Conservation (phyloP, 2,113 vertebrate species). For the Azemiops feae region DNA sequence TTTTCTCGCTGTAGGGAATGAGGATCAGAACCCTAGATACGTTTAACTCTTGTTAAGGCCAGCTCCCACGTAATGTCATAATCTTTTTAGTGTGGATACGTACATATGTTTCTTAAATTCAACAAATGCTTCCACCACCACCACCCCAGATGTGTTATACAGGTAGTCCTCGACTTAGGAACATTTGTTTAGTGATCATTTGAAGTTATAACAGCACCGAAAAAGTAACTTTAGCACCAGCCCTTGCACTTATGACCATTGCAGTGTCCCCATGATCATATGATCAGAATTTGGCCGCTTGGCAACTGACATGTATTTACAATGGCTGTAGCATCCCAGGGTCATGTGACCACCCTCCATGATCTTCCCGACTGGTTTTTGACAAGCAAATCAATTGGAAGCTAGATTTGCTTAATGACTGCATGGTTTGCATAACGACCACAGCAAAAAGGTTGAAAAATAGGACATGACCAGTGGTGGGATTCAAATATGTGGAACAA, state of each 20-base stretch:
- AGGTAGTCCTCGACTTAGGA: neutral
- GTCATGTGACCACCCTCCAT: neutral
- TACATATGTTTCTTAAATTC: neutral
- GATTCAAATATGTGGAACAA: too few relatives aligned
- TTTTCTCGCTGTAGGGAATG: neutral
- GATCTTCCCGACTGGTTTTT: neutral
- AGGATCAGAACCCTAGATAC: neutral
- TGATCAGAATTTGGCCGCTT: neutral
- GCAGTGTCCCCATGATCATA: neutral
- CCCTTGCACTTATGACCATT: neutral
- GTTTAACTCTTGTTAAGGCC: neutral
- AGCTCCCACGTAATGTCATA: neutral
- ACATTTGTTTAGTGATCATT: neutral
- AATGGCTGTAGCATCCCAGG: too few relatives aligned
- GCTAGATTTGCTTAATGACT: neutral
- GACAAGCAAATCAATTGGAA: neutral
- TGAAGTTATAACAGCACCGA: neutral
- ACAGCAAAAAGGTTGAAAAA: neutral
- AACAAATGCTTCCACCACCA: neutral
- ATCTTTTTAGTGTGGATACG: neutral
- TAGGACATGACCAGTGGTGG: neutral
- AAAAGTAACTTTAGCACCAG: neutral
- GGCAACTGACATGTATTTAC: too few relatives aligned
- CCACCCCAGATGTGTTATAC: neutral
- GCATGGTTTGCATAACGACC: neutral